A percentile compares a stretch with the other conserved stretches of the same genome.
Evolutionary conservation across 1,140 invertebrate species (phyloP).

Genomic region (Druon quercuslanigerum): DNA sequence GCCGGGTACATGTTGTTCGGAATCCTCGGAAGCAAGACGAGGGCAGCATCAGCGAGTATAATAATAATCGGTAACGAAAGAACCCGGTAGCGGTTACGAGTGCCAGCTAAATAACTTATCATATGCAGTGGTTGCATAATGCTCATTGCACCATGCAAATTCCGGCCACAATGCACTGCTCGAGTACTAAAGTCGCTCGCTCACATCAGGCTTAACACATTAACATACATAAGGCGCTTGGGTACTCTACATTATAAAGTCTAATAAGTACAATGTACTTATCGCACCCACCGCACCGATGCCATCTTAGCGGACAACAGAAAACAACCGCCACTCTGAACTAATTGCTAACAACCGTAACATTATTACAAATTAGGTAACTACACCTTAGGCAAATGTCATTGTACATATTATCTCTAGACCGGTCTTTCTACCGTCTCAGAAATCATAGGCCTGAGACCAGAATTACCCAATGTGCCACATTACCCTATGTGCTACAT

Average conservation of each 20-base stretch:
- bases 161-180: constrained; percentile 12
- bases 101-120: constrained; percentile 14
- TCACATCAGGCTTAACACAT: constrained; percentile 14
- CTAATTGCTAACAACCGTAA: too few species aligned
- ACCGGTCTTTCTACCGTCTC: too few species aligned
- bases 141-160: constrained; percentile 10
- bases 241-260: background rate
- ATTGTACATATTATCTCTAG: too few species aligned
- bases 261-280: background rate
- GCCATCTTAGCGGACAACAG: too few species aligned
- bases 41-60: background rate
- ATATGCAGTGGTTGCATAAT: constrained; percentile 17
- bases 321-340: too few species aligned
- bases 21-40: background rate
- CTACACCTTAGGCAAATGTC: too few species aligned
- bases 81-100: background rate
- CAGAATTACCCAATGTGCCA: too few species aligned
- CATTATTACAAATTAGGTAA: too few species aligned
- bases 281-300: background rate
- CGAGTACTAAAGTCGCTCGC: background rate
- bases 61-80: background rate
- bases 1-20: constrained; percentile 3
- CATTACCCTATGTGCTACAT: too few species aligned
- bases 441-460: too few species aligned
- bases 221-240: constrained; percentile 18